Percentiles rank a stretch among this genome's conserved stretches.
Conservation (phyloP, 1,140 invertebrate species). For the Hypsibius dujardini region DNA sequence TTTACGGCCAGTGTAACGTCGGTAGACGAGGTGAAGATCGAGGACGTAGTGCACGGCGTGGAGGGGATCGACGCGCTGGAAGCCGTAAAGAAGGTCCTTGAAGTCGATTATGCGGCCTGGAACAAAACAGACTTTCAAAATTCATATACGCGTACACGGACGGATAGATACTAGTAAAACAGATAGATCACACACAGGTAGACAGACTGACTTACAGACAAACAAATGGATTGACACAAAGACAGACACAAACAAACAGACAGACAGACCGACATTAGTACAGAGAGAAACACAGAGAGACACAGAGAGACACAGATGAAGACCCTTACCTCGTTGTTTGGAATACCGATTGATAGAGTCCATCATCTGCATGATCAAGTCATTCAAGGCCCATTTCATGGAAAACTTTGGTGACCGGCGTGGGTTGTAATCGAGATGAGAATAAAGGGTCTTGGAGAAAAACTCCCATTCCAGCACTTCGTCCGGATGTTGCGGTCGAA, state of each 20-base stretch:
- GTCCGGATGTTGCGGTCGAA: conserved; percentile 42
- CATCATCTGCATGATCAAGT: conserved; percentile 30
- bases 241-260: too few species aligned
- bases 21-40: conserved; percentile 76
- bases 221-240: too few species aligned
- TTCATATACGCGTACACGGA: too few species aligned
- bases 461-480: conserved; percentile 71
- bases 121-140: too few species aligned
- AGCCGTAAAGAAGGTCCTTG: conserved; percentile 82
- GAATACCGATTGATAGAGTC: conserved; percentile 38
- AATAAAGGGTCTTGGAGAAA: conserved; percentile 61
- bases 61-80: conserved; percentile 59
- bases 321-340: conserved; percentile 62
- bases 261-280: too few species aligned
- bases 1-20: conserved; percentile 78
- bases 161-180: too few species aligned
- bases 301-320: too few species aligned
- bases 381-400: conserved; percentile 58
- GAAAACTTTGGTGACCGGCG: conserved; percentile 57
- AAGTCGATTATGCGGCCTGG: conserved; percentile 87
- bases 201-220: too few species aligned
- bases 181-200: too few species aligned
- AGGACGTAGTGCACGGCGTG: conserved; percentile 78
- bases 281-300: too few species aligned
- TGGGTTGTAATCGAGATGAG: conserved; percentile 58